Base-by-base conservation (phyloP, 2,888 invertebrate species). In the Drosophila yooni region DNA sequence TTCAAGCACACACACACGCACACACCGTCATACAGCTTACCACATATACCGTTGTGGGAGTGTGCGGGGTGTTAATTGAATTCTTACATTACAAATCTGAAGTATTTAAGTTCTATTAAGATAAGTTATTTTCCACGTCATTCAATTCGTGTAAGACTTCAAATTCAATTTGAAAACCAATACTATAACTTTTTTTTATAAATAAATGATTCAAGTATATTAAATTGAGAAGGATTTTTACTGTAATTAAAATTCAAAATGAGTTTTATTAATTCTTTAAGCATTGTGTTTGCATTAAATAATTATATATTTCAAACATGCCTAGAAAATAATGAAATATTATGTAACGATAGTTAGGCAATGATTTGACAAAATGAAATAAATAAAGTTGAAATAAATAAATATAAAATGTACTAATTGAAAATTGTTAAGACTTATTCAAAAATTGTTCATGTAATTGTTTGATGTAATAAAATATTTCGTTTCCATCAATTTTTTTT, bases 1-100 rank as follows among this genome's bases (percentile, higher is more conserved):
- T 74, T 73, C 69, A 61, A 69, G 62, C 51, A 63, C 57, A 62
- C 46, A 31, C 43, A 53, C 56, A 31, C 56, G 21, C 21, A 57
- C 68, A 33, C 43, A 29, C n/a, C 34, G 15, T 4, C 53, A 40
- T 40, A 53, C 38, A 48, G 57, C 15, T 43, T 15, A 43, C 57
- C 53, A 48, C 43, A 53, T 11, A 58, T n/a, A 70, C 21, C 54
- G 15, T 51, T 48, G 56, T 53, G 46, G 36, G 36, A n/a, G 46
- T 43, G 60, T 50, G 27, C 59, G 38, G 54, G 40, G 40, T 64
- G 62, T 50, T 65, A 78, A 78, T 74, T 77, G 74, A 70, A 74
- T 78, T 78, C 65, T 60, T 51, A 56, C 57, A 54, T 65, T 31
- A 62, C 54, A 78, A 68, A 74, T 73, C 60, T 56, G 25, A 65